Evolutionary conservation across 2,113 vertebrate genomes (phyloP).

Genomic region (Plecotus auritus): DNA sequence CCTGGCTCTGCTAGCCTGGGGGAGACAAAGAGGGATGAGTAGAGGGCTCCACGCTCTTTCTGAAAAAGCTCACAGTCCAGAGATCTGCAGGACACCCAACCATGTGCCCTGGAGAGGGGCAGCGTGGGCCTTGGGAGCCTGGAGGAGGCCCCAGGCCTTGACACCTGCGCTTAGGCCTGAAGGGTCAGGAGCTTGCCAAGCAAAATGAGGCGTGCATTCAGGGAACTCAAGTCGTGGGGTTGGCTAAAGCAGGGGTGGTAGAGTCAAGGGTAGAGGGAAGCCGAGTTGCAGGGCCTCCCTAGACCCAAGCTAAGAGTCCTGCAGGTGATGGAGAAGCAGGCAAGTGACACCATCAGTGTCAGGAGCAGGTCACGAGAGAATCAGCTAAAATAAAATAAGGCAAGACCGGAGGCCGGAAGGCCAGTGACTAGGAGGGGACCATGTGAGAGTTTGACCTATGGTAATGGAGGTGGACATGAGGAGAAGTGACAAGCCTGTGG

Average conservation of each 20-base stretch:
- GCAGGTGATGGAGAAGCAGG: neutral
- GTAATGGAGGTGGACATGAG: neutral
- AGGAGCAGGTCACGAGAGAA: neutral
- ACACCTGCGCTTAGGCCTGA: neutral
- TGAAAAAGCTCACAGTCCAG: neutral
- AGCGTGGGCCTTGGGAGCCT: neutral
- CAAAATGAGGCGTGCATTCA: neutral
- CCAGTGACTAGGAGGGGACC: neutral
- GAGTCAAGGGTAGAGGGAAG: too few relatives aligned
- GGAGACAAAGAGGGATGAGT: neutral
- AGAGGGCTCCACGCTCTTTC: neutral
- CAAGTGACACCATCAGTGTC: neutral
- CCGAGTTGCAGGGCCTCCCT: neutral
- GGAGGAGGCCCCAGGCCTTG: neutral
- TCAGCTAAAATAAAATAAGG: neutral
- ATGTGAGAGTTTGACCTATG: neutral
- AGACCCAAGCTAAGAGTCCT: neutral
- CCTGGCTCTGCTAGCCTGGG: neutral
- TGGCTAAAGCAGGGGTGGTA: neutral
- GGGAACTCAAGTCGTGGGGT: neutral
- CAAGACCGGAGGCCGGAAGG: neutral
- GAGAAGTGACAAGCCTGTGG: neutral
- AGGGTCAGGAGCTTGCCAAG: neutral
- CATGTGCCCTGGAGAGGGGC: neutral
- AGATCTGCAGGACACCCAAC: accelerated